Conservation (phyloP, 37 sponge, comb jelly and placozoan species). For the Aplysina aerophoba region DNA sequence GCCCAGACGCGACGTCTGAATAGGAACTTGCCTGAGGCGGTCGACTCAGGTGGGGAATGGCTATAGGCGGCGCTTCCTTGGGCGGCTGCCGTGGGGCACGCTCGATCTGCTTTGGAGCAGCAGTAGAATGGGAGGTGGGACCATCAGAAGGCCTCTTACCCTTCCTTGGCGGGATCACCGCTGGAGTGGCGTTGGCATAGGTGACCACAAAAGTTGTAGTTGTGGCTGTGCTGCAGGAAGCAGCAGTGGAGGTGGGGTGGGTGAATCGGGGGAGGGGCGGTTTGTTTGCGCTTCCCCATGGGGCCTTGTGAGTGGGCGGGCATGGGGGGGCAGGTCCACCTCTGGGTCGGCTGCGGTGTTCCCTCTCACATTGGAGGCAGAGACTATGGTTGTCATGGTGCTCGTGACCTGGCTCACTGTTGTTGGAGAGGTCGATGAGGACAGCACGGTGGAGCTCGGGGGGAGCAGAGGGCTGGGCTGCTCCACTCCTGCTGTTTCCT, state of each 20-base stretch:
- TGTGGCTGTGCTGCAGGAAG: background rate
- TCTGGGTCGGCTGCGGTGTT: constrained; percentile 11
- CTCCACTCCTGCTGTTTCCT: background rate
- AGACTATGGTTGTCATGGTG: background rate
- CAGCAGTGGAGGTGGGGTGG: background rate
- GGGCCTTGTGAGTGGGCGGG: background rate
- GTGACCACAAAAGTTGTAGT: background rate
- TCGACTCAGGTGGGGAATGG: background rate
- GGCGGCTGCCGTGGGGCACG: background rate
- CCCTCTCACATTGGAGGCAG: constrained; percentile 5
- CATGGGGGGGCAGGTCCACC: background rate
- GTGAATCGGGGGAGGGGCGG: background rate
- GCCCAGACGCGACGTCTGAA: constrained; percentile 27
- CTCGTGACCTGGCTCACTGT: constrained; percentile 19
- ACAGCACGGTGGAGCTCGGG: background rate
- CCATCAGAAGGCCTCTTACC: too few relatives aligned
- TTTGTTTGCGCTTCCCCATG: background rate
- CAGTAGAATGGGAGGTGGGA: background rate
- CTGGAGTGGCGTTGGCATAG: background rate
- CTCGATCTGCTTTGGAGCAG: background rate
- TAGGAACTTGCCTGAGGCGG: constrained; percentile 29
- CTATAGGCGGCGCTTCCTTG: background rate
- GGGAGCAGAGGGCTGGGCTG: background rate
- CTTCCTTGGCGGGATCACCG: background rate
- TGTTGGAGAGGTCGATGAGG: background rate